These are phyloP conservation scores for Spodoptera exigua DNA, from an alignment of 2,888 invertebrate genomes.

Conservation along the genomic window DNA sequence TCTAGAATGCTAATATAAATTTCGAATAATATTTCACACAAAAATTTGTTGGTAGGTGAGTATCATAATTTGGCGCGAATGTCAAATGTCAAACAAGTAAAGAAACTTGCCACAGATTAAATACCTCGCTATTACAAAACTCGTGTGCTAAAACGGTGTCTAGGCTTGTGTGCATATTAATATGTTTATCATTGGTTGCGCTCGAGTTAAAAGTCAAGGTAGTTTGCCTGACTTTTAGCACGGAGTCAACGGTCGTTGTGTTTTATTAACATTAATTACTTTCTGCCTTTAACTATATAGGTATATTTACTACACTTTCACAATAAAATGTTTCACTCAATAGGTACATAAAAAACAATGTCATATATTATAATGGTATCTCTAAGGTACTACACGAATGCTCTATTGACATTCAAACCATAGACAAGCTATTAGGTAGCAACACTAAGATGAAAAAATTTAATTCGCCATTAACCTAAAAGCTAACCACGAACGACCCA, in stretches of 20 bases:
- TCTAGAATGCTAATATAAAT: background rate
- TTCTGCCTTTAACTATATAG: too few species aligned
- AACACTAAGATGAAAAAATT: slow-evolving; percentile 19
- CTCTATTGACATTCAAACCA: background rate
- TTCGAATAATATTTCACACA: background rate
- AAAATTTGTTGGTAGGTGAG: background rate
- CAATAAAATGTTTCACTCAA: too few species aligned
- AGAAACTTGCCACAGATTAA: slow-evolving; percentile 10
- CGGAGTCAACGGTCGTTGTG: slow-evolving; percentile 31
- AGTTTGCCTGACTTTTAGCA: slow-evolving; percentile 30
- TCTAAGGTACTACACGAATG: background rate
- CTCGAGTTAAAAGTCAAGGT: slow-evolving; percentile 47
- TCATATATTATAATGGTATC: background rate
- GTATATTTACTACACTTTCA: too few species aligned
- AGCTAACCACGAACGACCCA: slow-evolving; percentile 28
- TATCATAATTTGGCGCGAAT: slow-evolving; percentile 9
- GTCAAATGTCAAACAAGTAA: slow-evolving; percentile 14
- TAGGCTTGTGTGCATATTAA: slow-evolving; percentile 27
- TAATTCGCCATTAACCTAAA: slow-evolving; percentile 24
- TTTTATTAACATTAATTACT: slow-evolving; percentile 39
- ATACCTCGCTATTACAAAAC: slow-evolving; percentile 10
- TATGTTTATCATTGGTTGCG: slow-evolving; percentile 16
- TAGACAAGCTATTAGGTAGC: background rate
- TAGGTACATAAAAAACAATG: too few species aligned
- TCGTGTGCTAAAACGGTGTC: slow-evolving; percentile 12